Percentiles rank a stretch among this genome's conserved stretches.
Evolutionary conservation across 2,797 vertebrate species (phyloP).

Genomic region (Oceanodroma leucorhoa): DNA sequence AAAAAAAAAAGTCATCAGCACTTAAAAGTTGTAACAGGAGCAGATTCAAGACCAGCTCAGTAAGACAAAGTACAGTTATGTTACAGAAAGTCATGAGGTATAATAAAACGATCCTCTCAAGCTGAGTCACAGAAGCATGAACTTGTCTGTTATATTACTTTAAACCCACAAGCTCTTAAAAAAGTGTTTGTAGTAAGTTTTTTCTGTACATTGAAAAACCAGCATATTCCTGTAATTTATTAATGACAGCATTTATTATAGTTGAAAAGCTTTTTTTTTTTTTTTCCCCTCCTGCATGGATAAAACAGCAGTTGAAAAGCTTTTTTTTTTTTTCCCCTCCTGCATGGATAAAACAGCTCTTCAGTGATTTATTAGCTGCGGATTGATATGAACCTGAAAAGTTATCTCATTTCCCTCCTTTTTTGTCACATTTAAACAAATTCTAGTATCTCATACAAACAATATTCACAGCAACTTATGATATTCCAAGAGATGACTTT

Average conservation of each 20-base stretch:
- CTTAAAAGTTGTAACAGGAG: conserved; percentile 54
- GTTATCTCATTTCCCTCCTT: conserved; percentile 12
- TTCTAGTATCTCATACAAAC: conserved; percentile 73
- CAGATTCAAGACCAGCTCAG: conserved; percentile 62
- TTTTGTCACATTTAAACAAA: conserved; percentile 61
- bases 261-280: conserved; percentile 7
- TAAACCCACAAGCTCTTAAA: conserved; percentile 29
- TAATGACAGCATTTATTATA: background rate
- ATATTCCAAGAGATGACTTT: conserved; percentile 72
- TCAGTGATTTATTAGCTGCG: conserved; percentile 37
- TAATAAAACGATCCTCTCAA: conserved; percentile 62
- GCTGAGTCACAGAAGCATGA: conserved; percentile 28
- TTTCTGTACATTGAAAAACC: conserved; percentile 13
- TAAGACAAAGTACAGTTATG: conserved; percentile 68
- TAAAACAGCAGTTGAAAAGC: conserved; percentile 21
- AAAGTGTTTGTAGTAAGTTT: conserved; percentile 3
- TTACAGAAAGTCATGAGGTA: conserved; percentile 62
- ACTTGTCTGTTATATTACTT: background rate
- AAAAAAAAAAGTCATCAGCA: conserved; percentile 34
- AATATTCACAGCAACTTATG: conserved; percentile 71
- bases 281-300: background rate
- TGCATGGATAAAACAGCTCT: conserved; percentile 25
- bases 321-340: background rate
- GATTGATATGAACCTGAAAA: conserved; percentile 66
- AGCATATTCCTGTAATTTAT: background rate